These are phyloP conservation scores for Parapsyche elsis DNA, from an alignment of 1,140 invertebrate species.

Conservation along the genomic window DNA sequence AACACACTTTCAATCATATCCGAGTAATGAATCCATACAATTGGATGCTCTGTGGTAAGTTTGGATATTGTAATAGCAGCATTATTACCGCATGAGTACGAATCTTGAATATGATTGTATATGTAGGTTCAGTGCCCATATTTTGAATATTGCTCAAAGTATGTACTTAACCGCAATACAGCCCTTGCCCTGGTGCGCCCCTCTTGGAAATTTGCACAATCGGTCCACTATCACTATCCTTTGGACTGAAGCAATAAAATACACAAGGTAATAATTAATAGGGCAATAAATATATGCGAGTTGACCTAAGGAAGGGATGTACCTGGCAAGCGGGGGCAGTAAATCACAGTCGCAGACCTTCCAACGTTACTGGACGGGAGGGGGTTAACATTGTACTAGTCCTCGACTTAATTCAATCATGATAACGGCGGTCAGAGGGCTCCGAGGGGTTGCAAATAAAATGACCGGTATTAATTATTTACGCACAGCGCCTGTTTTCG, in stretches of 20 bases:
- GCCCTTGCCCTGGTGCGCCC: background rate
- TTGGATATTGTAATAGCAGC: no score
- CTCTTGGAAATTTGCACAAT: background rate
- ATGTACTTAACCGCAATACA: background rate
- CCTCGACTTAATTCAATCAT: slow-evolving; percentile 56
- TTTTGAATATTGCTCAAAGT: background rate
- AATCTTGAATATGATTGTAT: no score
- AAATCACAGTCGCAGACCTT: slow-evolving; percentile 38
- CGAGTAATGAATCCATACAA: no score
- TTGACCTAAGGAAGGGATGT: slow-evolving; percentile 38
- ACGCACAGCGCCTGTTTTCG: no score
- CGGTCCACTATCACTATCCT: background rate
- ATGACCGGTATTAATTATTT: background rate
- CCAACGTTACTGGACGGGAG: slow-evolving; percentile 7
- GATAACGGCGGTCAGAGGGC: slow-evolving; percentile 55
- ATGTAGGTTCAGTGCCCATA: background rate
- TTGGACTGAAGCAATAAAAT: slow-evolving; percentile 1
- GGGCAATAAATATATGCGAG: slow-evolving; percentile 40
- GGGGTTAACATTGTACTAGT: slow-evolving; percentile 7
- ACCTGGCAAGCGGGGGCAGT: slow-evolving; percentile 40
- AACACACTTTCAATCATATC: no score
- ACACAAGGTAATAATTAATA: slow-evolving; percentile 46
- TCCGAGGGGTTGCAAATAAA: background rate
- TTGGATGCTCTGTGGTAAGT: no score
- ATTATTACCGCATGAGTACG: no score